Base-by-base conservation (phyloP, 1,140 invertebrate genomes). In the Drosophila littoralis region DNA sequence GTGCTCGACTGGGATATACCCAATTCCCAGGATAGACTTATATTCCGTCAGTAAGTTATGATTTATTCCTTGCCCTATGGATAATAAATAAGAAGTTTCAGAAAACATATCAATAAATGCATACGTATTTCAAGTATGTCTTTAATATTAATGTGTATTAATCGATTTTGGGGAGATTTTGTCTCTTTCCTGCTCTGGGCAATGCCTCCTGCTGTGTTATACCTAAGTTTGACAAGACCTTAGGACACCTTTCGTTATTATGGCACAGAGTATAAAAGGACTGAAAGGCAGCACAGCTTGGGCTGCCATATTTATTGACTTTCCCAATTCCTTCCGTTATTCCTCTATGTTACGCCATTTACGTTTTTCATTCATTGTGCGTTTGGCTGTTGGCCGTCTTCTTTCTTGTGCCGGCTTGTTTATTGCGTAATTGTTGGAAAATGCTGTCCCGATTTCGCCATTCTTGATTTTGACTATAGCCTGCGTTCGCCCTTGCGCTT, bases 381-480 rank as follows among this genome's bases (percentile, higher is more conserved):
- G 33, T 59, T 60, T 50, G 32, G 33, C 1, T 33, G 33, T 22
- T 48, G 5, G 8, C n/a, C 9, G 50, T 12, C 35, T 68, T 8
- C 12, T 2, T 9, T n/a, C 40, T 45, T 52, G 45, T 38, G 38
- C 36, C 61, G 38, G 52, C 32, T 68, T 82, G 79, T 66, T 74
- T 66, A 66, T 77, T 81, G 58, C 64, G 74, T 79, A 83, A 82
- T 69, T 63, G 75, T 68, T 79, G 63, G 72, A 66, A 79, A 83
- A 79, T 69, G 64, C 67, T 64, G 45, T 65, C 67, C 54, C 32
- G 52, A 52, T 68, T 71, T 67, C 32, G 38, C 32, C 36, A 38
- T 36, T 22, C 65, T 74, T 68, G 65, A 74, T 57, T 69, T 75
- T 52, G 66, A 64, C 51, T 69, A 38, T 58, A 32, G 52, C 52